Evolutionary conservation across 1,140 invertebrate genomes (phyloP).

Genomic region (Neotoxoptera formosana): DNA sequence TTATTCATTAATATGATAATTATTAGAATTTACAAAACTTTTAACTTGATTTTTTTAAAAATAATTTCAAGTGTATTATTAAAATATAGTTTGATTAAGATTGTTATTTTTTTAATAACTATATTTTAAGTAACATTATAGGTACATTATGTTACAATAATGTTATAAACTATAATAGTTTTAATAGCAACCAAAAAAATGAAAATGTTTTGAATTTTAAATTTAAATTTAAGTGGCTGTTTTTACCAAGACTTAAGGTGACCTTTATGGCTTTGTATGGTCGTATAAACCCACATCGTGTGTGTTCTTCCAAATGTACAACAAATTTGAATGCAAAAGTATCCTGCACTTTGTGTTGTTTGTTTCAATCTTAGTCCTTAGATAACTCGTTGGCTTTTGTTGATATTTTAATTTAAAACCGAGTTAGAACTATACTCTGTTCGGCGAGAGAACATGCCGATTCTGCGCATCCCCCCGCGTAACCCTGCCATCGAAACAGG

Average conservation of each 20-base stretch:
- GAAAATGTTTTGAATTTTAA: background rate
- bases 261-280: too few relatives aligned
- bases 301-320: background rate
- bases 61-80: background rate
- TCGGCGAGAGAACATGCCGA: too few relatives aligned
- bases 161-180: background rate
- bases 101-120: background rate
- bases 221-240: background rate
- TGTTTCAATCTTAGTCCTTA: background rate
- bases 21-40: background rate
- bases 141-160: too few relatives aligned
- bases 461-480: too few relatives aligned
- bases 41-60: background rate
- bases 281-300: too few relatives aligned
- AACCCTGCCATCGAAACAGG: too few relatives aligned
- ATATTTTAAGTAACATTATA: too few relatives aligned
- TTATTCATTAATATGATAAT: too few relatives aligned
- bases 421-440: background rate
- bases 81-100: background rate
- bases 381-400: background rate
- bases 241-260: background rate
- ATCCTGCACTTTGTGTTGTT: background rate
- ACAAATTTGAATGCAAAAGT: background rate
- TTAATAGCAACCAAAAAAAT: background rate
- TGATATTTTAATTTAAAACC: background rate